A percentile compares a stretch with the other conserved stretches of the same genome.
phyloP scores from a whole-genome alignment of 2,797 vertebrate genomes.

The Tapera naevia region DNA sequence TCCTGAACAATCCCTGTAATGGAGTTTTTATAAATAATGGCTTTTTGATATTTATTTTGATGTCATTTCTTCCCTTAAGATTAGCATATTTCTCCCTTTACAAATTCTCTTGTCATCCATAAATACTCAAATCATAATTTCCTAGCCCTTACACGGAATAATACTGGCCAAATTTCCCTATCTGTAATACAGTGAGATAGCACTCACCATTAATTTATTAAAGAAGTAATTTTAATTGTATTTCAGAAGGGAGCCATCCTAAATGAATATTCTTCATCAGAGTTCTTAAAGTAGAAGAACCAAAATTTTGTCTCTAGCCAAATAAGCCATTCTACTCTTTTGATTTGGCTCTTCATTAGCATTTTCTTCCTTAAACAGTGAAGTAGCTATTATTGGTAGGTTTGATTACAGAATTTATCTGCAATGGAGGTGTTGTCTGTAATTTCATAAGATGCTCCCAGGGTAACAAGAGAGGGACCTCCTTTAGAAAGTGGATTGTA shows the following conservation, averaged over 20 bases:
- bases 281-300: not conserved
- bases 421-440: not conserved
- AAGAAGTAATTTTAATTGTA: not conserved
- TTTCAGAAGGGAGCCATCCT: not conserved
- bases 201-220: not conserved
- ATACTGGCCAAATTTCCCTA: not conserved
- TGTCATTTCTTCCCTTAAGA: not conserved
- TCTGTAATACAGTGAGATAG: not conserved
- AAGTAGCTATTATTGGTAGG: not conserved
- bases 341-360: not conserved
- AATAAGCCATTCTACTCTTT: not conserved
- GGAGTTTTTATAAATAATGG: not conserved
- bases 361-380: not conserved
- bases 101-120: not conserved
- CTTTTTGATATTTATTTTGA: not conserved
- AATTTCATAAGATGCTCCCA: not conserved
- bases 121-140: not conserved
- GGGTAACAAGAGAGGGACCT: not conserved
- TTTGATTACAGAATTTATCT: not conserved
- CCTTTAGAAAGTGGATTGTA: not conserved
- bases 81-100: not conserved
- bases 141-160: not conserved
- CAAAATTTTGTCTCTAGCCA: not conserved
- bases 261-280: not conserved
- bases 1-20: not conserved